Conservation (phyloP, 2,797 vertebrate species). For the Ispidina lecontei region DNA sequence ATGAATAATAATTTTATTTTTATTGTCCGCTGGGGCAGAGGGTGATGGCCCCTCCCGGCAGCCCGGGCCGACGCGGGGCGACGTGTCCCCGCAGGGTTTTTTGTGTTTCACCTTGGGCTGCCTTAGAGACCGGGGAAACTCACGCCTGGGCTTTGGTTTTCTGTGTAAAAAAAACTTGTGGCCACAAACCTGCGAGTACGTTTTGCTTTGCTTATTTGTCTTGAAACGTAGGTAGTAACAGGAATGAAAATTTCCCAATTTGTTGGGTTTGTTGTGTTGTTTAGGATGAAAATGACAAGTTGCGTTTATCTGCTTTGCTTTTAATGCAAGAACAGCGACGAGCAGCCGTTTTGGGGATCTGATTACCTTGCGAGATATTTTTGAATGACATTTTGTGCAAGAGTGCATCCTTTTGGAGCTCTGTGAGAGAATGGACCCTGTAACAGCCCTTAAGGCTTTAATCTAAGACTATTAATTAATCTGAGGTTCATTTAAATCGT, state of each 20-base stretch:
- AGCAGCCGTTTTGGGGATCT: background rate
- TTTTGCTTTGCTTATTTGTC: background rate
- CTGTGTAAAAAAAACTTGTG: rapidly evolving
- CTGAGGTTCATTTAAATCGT: rapidly evolving
- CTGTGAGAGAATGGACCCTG: background rate
- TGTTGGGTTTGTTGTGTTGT: background rate
- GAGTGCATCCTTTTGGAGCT: background rate
- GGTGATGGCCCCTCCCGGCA: background rate
- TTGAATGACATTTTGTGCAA: rapidly evolving
- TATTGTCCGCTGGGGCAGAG: background rate
- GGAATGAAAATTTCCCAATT: background rate
- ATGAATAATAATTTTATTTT: no score
- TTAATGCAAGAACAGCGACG: background rate
- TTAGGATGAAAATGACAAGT: background rate
- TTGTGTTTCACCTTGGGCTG: background rate
- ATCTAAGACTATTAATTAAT: rapidly evolving
- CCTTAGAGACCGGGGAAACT: rapidly evolving
- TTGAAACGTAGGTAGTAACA: rapidly evolving
- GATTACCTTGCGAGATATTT: rapidly evolving
- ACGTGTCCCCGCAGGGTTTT: background rate
- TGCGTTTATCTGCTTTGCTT: background rate
- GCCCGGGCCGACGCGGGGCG: no score
- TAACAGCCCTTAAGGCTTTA: background rate
- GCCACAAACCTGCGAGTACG: background rate
- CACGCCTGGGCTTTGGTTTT: background rate